Base-by-base conservation (phyloP, 2,888 invertebrate species). In the Eristalis intricaria region DNA sequence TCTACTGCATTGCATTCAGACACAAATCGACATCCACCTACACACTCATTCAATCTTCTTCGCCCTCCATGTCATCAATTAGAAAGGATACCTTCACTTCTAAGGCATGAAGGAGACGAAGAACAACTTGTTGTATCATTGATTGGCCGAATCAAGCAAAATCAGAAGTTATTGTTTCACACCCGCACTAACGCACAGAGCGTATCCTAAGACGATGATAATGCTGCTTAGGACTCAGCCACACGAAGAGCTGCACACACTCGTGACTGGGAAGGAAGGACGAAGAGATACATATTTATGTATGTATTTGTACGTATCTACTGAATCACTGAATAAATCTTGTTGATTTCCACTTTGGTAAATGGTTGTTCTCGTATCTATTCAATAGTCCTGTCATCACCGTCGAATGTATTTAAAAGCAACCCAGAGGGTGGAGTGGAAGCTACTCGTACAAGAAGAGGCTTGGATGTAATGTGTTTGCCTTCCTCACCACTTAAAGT, bases 131-230 rank as follows among this genome's bases (percentile, higher is more conserved):
- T 63, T 74, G 83, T 84, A 86, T 85, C 90, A 91, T 91, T 93
- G 93, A 93, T 93, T 93, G 93, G 93, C 92, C 91, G 92, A 93
- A 93, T 93, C 92, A 92, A 90, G 81, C 89, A 90, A 91, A 92
- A 91, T 91, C 93, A 93, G 92, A 90, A 90, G 90, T 90, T 89
- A 89, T 89, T 89, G 89, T 89, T 89, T 89, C 81, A 74, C 80
- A 85, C 71, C 75, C 71, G 69, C 26, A 65, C 81, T 69, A 50
- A 74, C 71, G 79, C 77, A 76, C 58, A 40, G 60, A 63, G 40
- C 56, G 58, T 66, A 69, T 79, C 64, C 26, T 69, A 22, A n/a
- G 74, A 68, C 43, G 56, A 71, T 23, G 70, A 76, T 63, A 78
- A 74, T 86, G 74, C 82, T 82, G 82, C 78, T 86, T 74, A 58